Evolutionary conservation across 2,888 invertebrate species (phyloP).

Genomic region (Scaptomyza parva): DNA sequence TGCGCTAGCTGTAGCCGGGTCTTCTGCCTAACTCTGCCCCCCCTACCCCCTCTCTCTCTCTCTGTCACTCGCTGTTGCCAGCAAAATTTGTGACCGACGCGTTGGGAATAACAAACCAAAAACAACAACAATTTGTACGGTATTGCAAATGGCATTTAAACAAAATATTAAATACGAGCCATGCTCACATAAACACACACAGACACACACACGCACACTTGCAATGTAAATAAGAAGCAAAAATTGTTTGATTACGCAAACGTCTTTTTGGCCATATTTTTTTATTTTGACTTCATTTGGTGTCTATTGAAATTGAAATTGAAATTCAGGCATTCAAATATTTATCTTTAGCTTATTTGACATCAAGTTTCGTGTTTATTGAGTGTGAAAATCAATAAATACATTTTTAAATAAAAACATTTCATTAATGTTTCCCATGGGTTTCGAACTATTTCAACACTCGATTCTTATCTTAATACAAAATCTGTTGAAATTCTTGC

Average conservation of each 20-base stretch:
- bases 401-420: not conserved
- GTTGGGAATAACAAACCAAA: constrained; percentile 69
- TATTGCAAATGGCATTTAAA: constrained; percentile 70
- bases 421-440: constrained; percentile 38
- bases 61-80: constrained; percentile 6
- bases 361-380: constrained; percentile 26
- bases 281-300: constrained; percentile 36
- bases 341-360: constrained; percentile 9
- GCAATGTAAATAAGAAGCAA: constrained; percentile 67
- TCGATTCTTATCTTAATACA: constrained; percentile 14
- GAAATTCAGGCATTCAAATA: constrained; percentile 34
- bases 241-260: constrained; percentile 76
- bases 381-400: constrained; percentile 19
- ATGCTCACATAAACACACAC: constrained; percentile 20
- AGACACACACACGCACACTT: constrained; percentile 12
- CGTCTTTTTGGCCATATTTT: constrained; percentile 47
- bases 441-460: constrained; percentile 3
- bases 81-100: constrained; percentile 57
- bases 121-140: constrained; percentile 51
- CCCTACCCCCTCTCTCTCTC: not conserved
- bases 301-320: constrained; percentile 38
- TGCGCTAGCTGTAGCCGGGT: constrained; percentile 38
- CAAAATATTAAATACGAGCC: constrained; percentile 64
- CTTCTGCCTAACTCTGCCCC: constrained; percentile 18
- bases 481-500: constrained; percentile 10